Base-by-base conservation (phyloP, 2,888 invertebrate genomes). In the Lingula anatina region DNA sequence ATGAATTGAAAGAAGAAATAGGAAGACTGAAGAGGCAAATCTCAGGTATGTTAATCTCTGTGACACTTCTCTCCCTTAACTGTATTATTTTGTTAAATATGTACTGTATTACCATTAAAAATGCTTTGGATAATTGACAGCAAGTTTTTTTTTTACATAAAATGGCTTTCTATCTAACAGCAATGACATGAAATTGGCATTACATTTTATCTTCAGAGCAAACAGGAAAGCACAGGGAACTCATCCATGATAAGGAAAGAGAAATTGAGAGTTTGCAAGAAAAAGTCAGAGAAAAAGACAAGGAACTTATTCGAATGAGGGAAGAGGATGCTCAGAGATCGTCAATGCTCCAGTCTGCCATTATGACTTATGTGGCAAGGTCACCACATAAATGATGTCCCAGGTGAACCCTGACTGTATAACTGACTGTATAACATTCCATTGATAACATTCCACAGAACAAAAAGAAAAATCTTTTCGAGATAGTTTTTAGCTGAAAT, bases 321-420 rank as follows among this genome's bases (percentile, higher is more conserved):
- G 74, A 72, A 25, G 73, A 74, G 26, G 73, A 74, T 48, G 54
- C 59, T 15, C 74, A 73, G 52, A 47, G 73, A 31, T 69, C 68
- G 1, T 63, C 61, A 21, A 59, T 71, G 39, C 55, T 75, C 42
- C 71, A 72, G 60, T 59, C 60, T 25, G 75, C 75, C 46, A 66
- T 75, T 12, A 61, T 68, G 61, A 70, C 59, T 51, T 74, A 71
- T 57, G 64, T 70, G n/a, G n/a, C n/a, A n/a, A n/a, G n/a, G n/a
- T n/a, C n/a, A n/a, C n/a, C n/a, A n/a, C n/a, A n/a, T n/a, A n/a
- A n/a, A n/a, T n/a, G n/a, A n/a, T n/a, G n/a, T n/a, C n/a, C n/a
- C n/a, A n/a, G n/a, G n/a, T n/a, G n/a, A n/a, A n/a, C n/a, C n/a
- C n/a, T n/a, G n/a, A n/a, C n/a, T n/a, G n/a, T n/a, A n/a, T n/a